Evolutionary conservation across 2,888 invertebrate species (phyloP), one percentile per base, ranked within the genome.

Genomic region (Trilocha varians): DNA sequence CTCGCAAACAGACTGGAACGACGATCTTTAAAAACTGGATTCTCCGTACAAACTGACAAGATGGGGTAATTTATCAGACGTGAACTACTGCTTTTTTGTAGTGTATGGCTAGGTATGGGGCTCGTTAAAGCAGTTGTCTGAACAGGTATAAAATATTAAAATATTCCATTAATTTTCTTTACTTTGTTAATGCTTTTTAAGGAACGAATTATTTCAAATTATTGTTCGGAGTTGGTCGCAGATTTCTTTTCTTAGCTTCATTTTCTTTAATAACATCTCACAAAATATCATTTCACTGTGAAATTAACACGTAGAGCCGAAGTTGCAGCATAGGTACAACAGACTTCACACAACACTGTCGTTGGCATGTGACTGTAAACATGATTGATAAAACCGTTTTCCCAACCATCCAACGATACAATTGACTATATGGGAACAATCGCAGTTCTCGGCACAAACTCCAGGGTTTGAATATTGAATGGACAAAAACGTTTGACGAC

Each of bases 1-100:
- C 63, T 50, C 59, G 45, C 60, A 71, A 80, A 67, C 75, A 78
- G 79, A 78, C 67, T 79, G 75, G 78, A 79, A 79, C 75, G 59
- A 59, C 53, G 59, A 60, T 65, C 63, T 63, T 65, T 62, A 61
- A 57, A 58, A 56, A 57, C 64, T 57, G 64, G 67, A 66, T 55
- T 63, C 53, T 62, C 62, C 52, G 57, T 51, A 55, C 51, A 48
- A 48, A 39, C 46, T 45, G 40, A 37, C 44, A 55, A 58, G 34
- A 32, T 38, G 38, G 16, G n/a, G 32, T 34, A 34, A 32, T 38
- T 32, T 34, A 15, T 38, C 38, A 34, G 14, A 3, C 34, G 16
- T 6, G 18, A 11, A 11, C 25, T 25, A 11, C 25, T 25, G 25
- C 3, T 11, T 9, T 18, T 5, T 18, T 18, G 18, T 18, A 6